Base-by-base conservation (phyloP, 2,888 invertebrate species). In the Leucophenga montana region DNA sequence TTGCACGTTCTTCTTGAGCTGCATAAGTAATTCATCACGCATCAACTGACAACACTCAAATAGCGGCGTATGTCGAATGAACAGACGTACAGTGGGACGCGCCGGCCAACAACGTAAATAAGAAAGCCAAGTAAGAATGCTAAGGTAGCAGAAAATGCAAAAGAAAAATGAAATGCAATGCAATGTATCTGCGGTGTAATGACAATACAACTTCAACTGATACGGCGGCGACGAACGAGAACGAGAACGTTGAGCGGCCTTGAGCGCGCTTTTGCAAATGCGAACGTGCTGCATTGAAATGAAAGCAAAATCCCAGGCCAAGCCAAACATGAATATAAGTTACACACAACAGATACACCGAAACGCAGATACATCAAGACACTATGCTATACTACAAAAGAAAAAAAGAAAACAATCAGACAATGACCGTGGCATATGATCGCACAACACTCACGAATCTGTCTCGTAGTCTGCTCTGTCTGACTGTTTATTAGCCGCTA, bases 261-360 rank as follows among this genome's bases (percentile, higher is more conserved):
- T 80, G 83, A 80, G 83, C 82, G 76, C 16, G 61, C 22, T 48
- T 57, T 46, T 66, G 39, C 53, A 76, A 20, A 22, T 13, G 54
- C 61, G 48, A 64, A 82, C 75, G 70, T 77, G 79, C 83, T 80
- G 80, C 78, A 78, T 82, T 62, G 68, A 68, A 68, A 81, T 77
- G 78, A 76, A 77, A 78, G 75, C 80, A 75, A 77, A 79, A 80
- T 77, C 74, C 68, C 78, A 78, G 27, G 50, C 67, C 22, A 48
- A 46, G n/a, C 46, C 20, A 44, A 67, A 39, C 27, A 67, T 56
- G 44, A 57, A 69, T 54, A 44, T 27, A 71, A 64, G 48, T 64
- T 18, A 62, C 6, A 59, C 53, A 44, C 54, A 3, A 66, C 20
- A 48, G 48, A 16, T 20, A 16, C 14, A 31, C 22, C 14, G 33